phyloP scores from a whole-genome alignment of 2,888 invertebrate genomes.

The Hydroisotoma schaefferi region DNA sequence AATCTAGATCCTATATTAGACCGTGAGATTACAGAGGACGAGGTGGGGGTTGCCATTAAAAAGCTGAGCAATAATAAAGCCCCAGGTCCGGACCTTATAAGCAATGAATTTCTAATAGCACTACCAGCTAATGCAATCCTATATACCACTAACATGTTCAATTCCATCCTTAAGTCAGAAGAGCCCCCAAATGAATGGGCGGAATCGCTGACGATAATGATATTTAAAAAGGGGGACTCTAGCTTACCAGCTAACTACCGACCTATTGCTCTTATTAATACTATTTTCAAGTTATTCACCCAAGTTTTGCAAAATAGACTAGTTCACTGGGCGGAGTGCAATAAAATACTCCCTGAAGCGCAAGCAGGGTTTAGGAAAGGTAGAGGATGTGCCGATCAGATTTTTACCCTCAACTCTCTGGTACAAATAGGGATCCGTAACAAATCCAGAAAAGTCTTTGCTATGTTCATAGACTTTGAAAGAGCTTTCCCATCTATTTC shows the following conservation, averaged over 20 bases:
- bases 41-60: conserved; percentile 13
- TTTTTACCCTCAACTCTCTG: background rate
- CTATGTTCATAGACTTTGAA: conserved; percentile 25
- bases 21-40: conserved; percentile 6
- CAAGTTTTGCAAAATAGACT: conserved; percentile 20
- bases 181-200: conserved; percentile 13
- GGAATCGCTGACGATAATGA: conserved; percentile 12
- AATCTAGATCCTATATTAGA: conserved; percentile 9
- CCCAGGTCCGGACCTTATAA: conserved; percentile 23
- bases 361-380: no score
- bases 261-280: conserved; percentile 21
- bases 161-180: conserved; percentile 16
- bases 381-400: no score
- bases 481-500: conserved; percentile 23
- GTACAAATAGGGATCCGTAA: background rate
- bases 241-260: conserved; percentile 27
- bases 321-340: conserved; percentile 44
- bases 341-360: no score
- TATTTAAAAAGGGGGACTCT: conserved; percentile 33
- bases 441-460: conserved; percentile 10
- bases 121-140: background rate
- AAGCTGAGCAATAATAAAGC: conserved; percentile 19
- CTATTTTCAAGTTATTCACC: conserved; percentile 28
- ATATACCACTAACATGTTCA: conserved; percentile 13
- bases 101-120: conserved; percentile 31